phyloP scores from a whole-genome alignment of 2,888 invertebrate genomes.

The Herminia tarsipennalis region DNA sequence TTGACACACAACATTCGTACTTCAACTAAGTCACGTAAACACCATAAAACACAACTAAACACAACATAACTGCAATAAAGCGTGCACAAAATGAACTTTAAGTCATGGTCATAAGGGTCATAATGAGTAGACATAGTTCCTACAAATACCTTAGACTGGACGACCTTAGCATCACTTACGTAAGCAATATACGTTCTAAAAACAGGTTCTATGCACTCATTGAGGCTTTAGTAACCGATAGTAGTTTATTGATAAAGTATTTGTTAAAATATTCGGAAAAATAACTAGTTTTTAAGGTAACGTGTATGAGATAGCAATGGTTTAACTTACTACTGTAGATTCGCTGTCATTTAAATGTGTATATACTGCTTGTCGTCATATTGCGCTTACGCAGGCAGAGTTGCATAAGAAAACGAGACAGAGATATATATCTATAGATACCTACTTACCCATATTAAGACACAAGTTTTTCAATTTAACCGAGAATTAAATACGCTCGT shows the following conservation, averaged over 20 bases:
- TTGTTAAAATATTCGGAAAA: background rate
- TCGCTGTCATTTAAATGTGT: too few species aligned
- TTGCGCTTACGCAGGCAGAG: too few species aligned
- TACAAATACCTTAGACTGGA: conserved; percentile 42
- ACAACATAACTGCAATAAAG: conserved; percentile 3
- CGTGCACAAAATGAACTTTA: conserved; percentile 34
- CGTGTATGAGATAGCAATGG: background rate
- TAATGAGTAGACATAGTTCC: conserved; percentile 15
- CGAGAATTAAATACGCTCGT: too few species aligned
- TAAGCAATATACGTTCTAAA: conserved; percentile 45
- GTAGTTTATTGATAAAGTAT: conserved; percentile 13
- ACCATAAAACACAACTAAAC: conserved; percentile 34
- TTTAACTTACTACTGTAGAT: too few species aligned
- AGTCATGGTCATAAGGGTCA: conserved; percentile 30
- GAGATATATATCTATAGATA: too few species aligned
- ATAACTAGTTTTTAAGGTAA: background rate
- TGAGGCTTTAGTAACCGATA: conserved; percentile 11
- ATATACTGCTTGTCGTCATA: too few species aligned
- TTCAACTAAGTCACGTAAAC: conserved; percentile 39
- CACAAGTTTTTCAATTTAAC: too few species aligned
- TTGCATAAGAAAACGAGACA: too few species aligned
- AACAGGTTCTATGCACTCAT: conserved; percentile 41
- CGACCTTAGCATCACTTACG: conserved; percentile 58
- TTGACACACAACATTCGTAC: conserved; percentile 31
- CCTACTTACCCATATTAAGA: too few species aligned